Base-by-base conservation (phyloP, 2,888 invertebrate species). In the Scaptomyza cyrtandrae region DNA sequence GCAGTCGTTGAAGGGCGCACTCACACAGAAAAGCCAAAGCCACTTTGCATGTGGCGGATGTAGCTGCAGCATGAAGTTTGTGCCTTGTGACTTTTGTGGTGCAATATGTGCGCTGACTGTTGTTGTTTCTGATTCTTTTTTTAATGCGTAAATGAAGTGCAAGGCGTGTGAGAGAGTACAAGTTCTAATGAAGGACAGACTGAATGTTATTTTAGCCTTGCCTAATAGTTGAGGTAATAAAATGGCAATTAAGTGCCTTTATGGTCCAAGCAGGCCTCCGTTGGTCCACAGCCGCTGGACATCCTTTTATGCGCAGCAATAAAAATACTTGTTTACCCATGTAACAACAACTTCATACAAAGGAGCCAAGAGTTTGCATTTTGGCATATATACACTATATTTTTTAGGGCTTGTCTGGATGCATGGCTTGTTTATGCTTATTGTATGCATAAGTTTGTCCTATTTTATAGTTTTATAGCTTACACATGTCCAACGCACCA, bases 241-340 rank as follows among this genome's bases (percentile, higher is more conserved):
- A 85, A 85, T 89, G 86, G 88, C 86, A 85, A 89, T 85, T 85
- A 87, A 85, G 80, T 85, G 85, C 64, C 68, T 85, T 87, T 87
- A 82, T 69, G 75, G 79, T 44, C 65, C 65, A 59, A 62, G 64
- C 44, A 67, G 53, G 52, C 54, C 57, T 6, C 19, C 37, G 37
- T 56, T 71, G 81, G 56, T 70, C 82, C 59, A 82, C 43, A 74
- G 83, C 74, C 78, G 33, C 61, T 55, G 71, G 79, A 69, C 74
- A 87, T 88, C 83, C 88, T 83, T 83, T 88, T 66, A 88, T 82
- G 82, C 76, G 61, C 69, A 31, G 62, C 88, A 76, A 89, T 88
- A 87, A 87, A 81, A 85, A 88, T 78, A 76, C 87, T 71, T 87
- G 89, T 87, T 87, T 88, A 87, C 82, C 75, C 75, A 75, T 89